These are phyloP conservation scores for Ericerus pela DNA, from an alignment of 1,140 invertebrate species.

Conservation along the genomic window DNA sequence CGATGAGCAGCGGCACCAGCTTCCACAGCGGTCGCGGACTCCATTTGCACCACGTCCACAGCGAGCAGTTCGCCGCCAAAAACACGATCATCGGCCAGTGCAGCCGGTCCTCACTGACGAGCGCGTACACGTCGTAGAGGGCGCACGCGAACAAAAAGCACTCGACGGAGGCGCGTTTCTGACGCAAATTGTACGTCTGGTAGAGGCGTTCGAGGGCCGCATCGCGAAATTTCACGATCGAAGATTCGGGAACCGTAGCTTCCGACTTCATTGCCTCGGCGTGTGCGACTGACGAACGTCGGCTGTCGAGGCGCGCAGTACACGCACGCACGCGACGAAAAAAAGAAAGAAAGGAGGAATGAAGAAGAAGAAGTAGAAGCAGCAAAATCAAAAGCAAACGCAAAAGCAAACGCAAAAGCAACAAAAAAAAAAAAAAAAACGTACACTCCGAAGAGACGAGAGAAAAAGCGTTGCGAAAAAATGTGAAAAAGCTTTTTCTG, in stretches of 20 bases:
- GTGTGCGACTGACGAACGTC: slow-evolving; percentile 3
- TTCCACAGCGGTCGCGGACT: slow-evolving; percentile 35
- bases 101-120: slow-evolving; percentile 31
- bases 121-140: slow-evolving; percentile 47
- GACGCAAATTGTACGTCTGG: slow-evolving; percentile 54
- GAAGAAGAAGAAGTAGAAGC: no score
- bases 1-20: slow-evolving; percentile 42
- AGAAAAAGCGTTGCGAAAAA: no score
- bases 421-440: no score
- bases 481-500: no score
- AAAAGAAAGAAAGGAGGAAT: no score
- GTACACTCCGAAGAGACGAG: no score
- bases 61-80: slow-evolving; percentile 36
- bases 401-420: no score
- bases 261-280: slow-evolving; percentile 6
- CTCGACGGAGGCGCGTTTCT: slow-evolving; percentile 57
- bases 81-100: slow-evolving; percentile 38
- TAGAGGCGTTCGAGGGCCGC: slow-evolving; percentile 54
- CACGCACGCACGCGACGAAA: no score
- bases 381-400: no score
- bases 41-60: slow-evolving; percentile 37
- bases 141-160: slow-evolving; percentile 53
- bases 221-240: slow-evolving; percentile 27
- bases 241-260: slow-evolving; percentile 3
- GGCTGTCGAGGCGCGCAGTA: no score